Evolutionary conservation across 2,888 invertebrate genomes (phyloP), one percentile per base, ranked within the genome.

Genomic region (Acanthosepion esculentum): DNA sequence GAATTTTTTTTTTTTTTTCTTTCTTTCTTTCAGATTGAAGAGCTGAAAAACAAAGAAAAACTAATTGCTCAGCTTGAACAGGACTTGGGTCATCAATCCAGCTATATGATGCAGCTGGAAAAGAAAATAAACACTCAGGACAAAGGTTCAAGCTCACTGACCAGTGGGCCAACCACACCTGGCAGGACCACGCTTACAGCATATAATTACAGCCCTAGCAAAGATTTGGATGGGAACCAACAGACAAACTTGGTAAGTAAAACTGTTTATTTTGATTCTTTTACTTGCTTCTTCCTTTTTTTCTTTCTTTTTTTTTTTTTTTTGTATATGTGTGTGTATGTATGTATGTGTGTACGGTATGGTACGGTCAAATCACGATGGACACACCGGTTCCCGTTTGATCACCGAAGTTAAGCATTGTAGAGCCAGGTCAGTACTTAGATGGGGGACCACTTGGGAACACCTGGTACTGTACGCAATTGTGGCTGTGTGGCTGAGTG

Each of bases 31-130:
- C 41, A 94, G 94, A 94, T 94, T 94, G 94, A 94, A 94, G 94
- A 94, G 59, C 94, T 94, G 94, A 94, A 94, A 55, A 64, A 50
- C n/a, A 94, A 95, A 55, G 94, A 95, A 64, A 96, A 95, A 95
- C 95, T 96, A 93, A 95, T 96, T 95, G 95, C 96, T 95, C 95
- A 95, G 95, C 95, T 96, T 95, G 96, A 96, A 95, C 95, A 95
- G 94, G 96, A 96, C 95, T 95, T 96, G 94, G 96, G 96, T 91
- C 96, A 95, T 64, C 95, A 95, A 95, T 95, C 96, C 95, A 95
- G 95, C 41, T 95, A 95, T 94, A 95, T 95, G 94, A 95, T 95
- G 78, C 94, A 94, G 92, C 92, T 95, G 55, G 59, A 94, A 53
- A 93, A 93, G 92, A 93, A 93, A 20, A 93, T 93, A 6, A 50